Evolutionary conservation across 1,140 invertebrate genomes (phyloP), one percentile per base, ranked within the genome.

Genomic region (Latrodectus geometricus): DNA sequence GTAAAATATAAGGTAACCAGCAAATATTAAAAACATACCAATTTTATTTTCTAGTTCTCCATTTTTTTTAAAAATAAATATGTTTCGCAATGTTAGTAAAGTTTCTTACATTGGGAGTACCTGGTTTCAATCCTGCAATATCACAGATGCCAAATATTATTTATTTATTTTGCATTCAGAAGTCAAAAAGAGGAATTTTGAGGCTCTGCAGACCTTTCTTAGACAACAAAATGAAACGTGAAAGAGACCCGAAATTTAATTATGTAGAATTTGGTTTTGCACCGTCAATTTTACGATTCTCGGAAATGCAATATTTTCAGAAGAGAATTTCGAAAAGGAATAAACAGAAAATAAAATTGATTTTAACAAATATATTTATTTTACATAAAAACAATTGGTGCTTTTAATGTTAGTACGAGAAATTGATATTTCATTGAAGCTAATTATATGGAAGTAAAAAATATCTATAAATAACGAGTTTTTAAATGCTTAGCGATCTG

Each of bases 231-330:
- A 78, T 65, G 21, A 52, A 66, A 61, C 11, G 76, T 7, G 76
- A 35, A 78, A 78, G 65, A 35, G 76, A 35, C 70, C 79, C 66
- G 70, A 81, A 70, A 70, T 81, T 81, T 81, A 81, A 81, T 81
- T 81, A 81, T 81, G 66, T 81, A 21, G 56, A 72, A 72, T 68
- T 17, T 49, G 15, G 70, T 81, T 72, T 66, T 70, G 54, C 50
- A 54, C 79, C 70, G 68, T 81, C 70, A 54, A 50, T 81, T 81
- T 81, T 81, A 70, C 50, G 49, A 72, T 35, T 21, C 5, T 35
- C 35, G 5, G 35, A 35, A 35, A 35, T 35, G 35, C 35, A 35
- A 35, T 35, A 35, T 35, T 35, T 35, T 35, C 35, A 35, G 35
- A 35, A 35, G 35, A 35, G 35, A 35, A 35, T 3, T 35, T 35